Evolutionary conservation across 2,797 vertebrate species (phyloP).

Genomic region (Pagetopsis macropterus): DNA sequence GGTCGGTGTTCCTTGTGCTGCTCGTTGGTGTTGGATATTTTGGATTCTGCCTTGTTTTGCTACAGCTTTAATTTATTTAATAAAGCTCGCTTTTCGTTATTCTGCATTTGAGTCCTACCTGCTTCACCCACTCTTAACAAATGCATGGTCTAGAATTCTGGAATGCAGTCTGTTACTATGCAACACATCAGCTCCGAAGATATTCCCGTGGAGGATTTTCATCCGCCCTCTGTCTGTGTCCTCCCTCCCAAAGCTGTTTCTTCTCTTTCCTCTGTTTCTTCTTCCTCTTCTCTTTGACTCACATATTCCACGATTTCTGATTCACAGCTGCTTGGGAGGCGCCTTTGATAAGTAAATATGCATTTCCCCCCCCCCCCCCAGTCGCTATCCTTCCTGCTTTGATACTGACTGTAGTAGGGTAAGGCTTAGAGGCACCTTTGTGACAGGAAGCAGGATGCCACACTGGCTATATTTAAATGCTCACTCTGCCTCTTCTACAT

Average conservation of each 20-base stretch:
- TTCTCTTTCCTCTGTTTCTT: slow-evolving; percentile 36
- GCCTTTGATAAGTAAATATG: slow-evolving; percentile 57
- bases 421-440: slow-evolving; percentile 25
- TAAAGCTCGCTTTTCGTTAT: no score
- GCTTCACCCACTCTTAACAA: no score
- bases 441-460: slow-evolving; percentile 43
- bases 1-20: no score
- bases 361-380: slow-evolving; percentile 5
- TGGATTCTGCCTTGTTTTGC: no score
- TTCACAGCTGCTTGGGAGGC: slow-evolving; percentile 45
- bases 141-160: slow-evolving; percentile 45
- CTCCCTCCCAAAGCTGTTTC: slow-evolving; percentile 44
- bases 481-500: slow-evolving; percentile 8
- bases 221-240: slow-evolving; percentile 42
- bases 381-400: slow-evolving; percentile 39
- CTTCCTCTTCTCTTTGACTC: slow-evolving; percentile 41
- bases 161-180: slow-evolving; percentile 69
- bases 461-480: slow-evolving; percentile 25
- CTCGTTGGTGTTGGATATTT: no score
- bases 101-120: no score
- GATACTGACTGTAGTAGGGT: slow-evolving; percentile 12
- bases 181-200: slow-evolving; percentile 60
- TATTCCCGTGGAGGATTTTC: slow-evolving; percentile 50
- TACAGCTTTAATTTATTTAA: no score
- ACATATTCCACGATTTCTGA: slow-evolving; percentile 47